Evolutionary conservation across 2,113 vertebrate species (phyloP).

Genomic region (Siphamia tubifer): DNA sequence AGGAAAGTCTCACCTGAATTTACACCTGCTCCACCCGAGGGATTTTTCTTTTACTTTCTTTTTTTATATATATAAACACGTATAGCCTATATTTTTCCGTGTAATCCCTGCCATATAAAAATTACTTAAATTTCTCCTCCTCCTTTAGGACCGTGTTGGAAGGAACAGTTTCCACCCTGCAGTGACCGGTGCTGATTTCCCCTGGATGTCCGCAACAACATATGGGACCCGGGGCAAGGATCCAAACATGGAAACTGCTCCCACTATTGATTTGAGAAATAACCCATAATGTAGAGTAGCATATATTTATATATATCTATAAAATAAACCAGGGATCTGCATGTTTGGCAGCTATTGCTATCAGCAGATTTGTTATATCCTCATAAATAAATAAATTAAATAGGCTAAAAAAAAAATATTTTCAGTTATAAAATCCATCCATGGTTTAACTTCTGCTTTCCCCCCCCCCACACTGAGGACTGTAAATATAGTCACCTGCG

Average conservation of each 20-base stretch:
- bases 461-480: too few species aligned
- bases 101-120: neutral
- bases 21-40: conserved; percentile 40
- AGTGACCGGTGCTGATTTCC: conserved; percentile 58
- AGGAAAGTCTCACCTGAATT: conserved; percentile 47
- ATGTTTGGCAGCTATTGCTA: neutral
- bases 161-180: conserved; percentile 35
- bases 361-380: too few species aligned
- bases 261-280: conserved; percentile 37
- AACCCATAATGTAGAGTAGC: too few species aligned
- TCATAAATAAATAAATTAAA: too few species aligned
- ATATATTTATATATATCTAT: too few species aligned
- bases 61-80: neutral
- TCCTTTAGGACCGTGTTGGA: conserved; percentile 28
- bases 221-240: conserved; percentile 72
- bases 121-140: neutral
- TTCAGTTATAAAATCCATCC: too few species aligned
- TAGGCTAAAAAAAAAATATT: too few species aligned
- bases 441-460: too few species aligned
- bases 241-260: conserved; percentile 58
- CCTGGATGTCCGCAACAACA: conserved; percentile 64
- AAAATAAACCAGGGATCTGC: neutral
- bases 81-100: neutral
- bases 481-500: neutral
- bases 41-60: too few species aligned